Base-by-base conservation (phyloP, 2,888 invertebrate genomes). In the Ferrisia virgata region DNA sequence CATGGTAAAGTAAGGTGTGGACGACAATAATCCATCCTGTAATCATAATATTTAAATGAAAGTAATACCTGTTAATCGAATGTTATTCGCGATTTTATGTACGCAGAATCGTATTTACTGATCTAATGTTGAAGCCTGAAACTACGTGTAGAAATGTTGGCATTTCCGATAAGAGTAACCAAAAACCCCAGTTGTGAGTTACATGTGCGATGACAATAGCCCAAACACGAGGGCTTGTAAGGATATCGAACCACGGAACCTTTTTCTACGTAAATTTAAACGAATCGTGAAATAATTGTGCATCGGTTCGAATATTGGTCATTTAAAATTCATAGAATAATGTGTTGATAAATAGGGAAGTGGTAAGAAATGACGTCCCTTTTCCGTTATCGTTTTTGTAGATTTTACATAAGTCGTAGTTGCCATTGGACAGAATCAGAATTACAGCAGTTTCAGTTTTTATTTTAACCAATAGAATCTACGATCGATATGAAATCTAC, bases 141-240 rank as follows among this genome's bases (percentile, higher is more conserved):
- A 95, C 92, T 72, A 92, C 91, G 86, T 91, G 92, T 92, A 96
- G 93, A 88, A 94, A 96, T 0, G 93, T 92, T 0, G 96, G 95
- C 87, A 95, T 93, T 88, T 95, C 93, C 0, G 95, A 95, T 0
- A 96, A 90, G 31, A 96, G 89, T 28, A 94, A 94, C 93, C 95
- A 95, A 89, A 94, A 95, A 43, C 95, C 95, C 91, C 95, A 93
- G 87, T 92, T 93, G 86, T 95, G 94, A 0, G 93, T 92, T 85
- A 92, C 92, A 87, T 95, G 95, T 0, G 93, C 92, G 1, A 93
- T 87, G 0, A 94, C 88, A 4, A 95, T 90, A 0, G 94, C 92
- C 92, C 93, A 92, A 87, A 94, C 91, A 0, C 93, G 93, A 1
- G 91, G 86, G 0, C 93, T 93, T 0, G 91, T 92, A 5, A 92